phyloP scores from a whole-genome alignment of 2,113 vertebrate genomes.

The Tenrec ecaudatus region DNA sequence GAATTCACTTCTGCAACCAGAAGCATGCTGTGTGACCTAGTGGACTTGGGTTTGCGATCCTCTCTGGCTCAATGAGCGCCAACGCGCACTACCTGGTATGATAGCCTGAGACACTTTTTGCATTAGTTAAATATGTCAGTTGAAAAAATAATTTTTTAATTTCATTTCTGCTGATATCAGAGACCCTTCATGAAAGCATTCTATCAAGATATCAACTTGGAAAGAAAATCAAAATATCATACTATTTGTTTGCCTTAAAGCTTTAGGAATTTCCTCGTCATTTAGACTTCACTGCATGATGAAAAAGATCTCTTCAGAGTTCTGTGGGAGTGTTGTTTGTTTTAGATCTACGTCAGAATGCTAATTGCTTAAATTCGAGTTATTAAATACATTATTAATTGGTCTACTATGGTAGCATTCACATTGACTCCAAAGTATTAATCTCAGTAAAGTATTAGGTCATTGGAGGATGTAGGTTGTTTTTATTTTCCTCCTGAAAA shows the following conservation, averaged over 20 bases:
- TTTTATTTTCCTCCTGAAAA: no score
- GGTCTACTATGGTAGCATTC: background rate
- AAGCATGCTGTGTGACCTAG: no score
- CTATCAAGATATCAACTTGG: background rate
- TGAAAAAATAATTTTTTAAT: background rate
- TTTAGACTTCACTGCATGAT: background rate
- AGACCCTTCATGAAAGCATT: background rate
- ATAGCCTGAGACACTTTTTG: background rate
- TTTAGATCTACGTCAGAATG: background rate
- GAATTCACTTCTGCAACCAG: no score
- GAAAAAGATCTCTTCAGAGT: background rate
- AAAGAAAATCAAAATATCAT: background rate
- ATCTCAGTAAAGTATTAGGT: no score
- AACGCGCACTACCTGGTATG: background rate
- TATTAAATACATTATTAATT: background rate
- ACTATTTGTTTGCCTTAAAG: background rate
- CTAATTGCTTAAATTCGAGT: background rate
- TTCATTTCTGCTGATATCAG: background rate
- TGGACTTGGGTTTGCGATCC: no score
- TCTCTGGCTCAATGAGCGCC: no score
- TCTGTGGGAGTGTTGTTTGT: background rate
- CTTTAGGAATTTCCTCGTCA: background rate
- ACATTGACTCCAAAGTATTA: no score
- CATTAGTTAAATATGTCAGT: background rate
- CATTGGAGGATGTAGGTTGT: no score